Evolutionary conservation across 2,888 invertebrate species (phyloP).

Genomic region (Drosophila robusta): DNA sequence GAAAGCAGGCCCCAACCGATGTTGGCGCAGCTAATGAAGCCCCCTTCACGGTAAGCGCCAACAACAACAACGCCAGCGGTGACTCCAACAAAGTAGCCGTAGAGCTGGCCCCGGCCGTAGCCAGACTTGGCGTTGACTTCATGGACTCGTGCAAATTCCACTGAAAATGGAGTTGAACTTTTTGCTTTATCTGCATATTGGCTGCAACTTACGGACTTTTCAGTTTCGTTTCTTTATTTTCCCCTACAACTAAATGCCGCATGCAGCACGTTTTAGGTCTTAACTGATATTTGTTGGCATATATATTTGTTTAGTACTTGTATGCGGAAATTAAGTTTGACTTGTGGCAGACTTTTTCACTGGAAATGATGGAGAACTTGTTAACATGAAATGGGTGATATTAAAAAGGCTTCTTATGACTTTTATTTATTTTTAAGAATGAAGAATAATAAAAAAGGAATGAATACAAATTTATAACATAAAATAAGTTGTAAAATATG

Average conservation of each 20-base stretch:
- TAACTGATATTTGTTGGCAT: conserved; percentile 4
- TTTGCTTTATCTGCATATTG: conserved; percentile 67
- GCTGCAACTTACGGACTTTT: conserved; percentile 62
- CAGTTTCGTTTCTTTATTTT: conserved; percentile 37
- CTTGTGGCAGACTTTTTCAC: conserved; percentile 26
- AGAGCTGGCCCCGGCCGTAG: background rate
- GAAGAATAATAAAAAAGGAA: background rate
- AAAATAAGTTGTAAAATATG: too few species aligned
- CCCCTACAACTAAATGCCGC: conserved; percentile 32
- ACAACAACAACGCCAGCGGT: conserved; percentile 22
- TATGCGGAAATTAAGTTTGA: conserved; percentile 63
- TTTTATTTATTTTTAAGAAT: background rate
- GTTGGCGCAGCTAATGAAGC: conserved; percentile 67
- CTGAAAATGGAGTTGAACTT: conserved; percentile 65
- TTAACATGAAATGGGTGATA: background rate
- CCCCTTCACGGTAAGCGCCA: conserved; percentile 52
- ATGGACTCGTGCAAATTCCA: conserved; percentile 77
- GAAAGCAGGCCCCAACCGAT: conserved; percentile 40
- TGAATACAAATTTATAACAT: too few species aligned
- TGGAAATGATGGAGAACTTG: conserved; percentile 4
- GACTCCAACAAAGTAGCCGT: conserved; percentile 6
- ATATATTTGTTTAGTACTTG: conserved; percentile 24
- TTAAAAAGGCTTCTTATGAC: background rate
- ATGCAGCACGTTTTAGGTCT: conserved; percentile 32
- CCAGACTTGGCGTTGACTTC: conserved; percentile 44